A percentile compares a stretch with the other conserved stretches of the same genome.
Conservation (phyloP, 2,888 invertebrate genomes). For the Andrena dorsata region DNA sequence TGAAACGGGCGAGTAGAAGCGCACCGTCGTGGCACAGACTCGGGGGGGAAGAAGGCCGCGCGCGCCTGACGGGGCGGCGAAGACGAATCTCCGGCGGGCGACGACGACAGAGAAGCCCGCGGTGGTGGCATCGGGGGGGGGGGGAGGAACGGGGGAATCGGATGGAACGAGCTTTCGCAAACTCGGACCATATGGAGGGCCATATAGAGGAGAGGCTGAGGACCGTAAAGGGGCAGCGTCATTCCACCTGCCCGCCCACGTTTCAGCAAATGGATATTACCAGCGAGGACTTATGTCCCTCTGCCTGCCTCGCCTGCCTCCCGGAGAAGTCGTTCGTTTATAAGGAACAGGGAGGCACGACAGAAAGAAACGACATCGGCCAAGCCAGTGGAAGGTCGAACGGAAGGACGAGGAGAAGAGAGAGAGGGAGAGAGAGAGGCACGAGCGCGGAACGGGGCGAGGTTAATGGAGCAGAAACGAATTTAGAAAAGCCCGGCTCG, state of each 20-base stretch:
- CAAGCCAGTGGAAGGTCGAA: conserved; percentile 19
- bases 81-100: conserved; percentile 24
- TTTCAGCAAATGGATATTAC: conserved; percentile 75
- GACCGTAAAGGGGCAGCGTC: conserved; percentile 60
- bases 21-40: neutral
- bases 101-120: neutral
- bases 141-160: conserved; percentile 7
- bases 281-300: conserved; percentile 60
- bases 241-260: conserved; percentile 46
- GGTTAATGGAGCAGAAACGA: conserved; percentile 81
- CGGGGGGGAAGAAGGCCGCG: neutral
- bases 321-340: conserved; percentile 53
- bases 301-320: conserved; percentile 15
- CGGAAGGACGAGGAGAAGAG: conserved; percentile 1
- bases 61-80: conserved; percentile 12
- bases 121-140: neutral
- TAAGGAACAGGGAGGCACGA: conserved; percentile 41
- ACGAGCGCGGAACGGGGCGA: conserved; percentile 64
- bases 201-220: conserved; percentile 29
- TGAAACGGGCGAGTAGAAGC: neutral
- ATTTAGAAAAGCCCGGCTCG: conserved; percentile 76
- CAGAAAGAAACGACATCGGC: conserved; percentile 25
- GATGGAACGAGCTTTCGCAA: conserved; percentile 56
- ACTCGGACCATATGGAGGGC: conserved; percentile 54
- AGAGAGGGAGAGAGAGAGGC: conserved; percentile 26